Conservation (phyloP, 2,113 vertebrate genomes). For the Myiopsitta monachus region DNA sequence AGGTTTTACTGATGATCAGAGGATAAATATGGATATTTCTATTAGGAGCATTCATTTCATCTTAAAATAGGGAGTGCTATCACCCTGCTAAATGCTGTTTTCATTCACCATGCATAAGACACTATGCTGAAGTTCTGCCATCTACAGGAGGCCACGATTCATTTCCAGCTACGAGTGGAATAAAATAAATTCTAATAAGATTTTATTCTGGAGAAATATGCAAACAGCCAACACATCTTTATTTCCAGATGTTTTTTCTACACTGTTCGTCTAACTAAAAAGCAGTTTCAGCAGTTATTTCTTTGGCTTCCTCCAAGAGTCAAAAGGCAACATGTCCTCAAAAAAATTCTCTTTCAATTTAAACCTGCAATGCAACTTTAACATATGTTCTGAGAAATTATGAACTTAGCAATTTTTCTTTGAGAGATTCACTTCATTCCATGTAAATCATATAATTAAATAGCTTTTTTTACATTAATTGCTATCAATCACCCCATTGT, state of each 20-base stretch:
- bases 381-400: not conserved
- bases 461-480: not conserved
- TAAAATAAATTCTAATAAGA: not conserved
- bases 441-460: not conserved
- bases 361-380: not conserved
- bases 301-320: not conserved
- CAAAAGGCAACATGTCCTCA: not conserved
- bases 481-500: not conserved
- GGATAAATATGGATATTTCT: not conserved
- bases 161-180: not conserved
- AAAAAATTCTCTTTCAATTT: not conserved
- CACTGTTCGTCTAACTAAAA: not conserved
- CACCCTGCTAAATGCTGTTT: not conserved
- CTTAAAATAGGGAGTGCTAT: not conserved
- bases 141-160: not conserved
- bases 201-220: not conserved
- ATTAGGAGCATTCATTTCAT: not conserved
- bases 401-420: not conserved
- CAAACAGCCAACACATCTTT: not conserved
- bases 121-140: not conserved
- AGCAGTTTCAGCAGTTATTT: not conserved
- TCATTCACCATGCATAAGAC: not conserved
- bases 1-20: not conserved
- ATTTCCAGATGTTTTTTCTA: not conserved
- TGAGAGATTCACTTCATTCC: not conserved